Percentiles rank a stretch among this genome's conserved stretches.
Evolutionary conservation across 2,113 vertebrate species (phyloP).

Genomic region (Pomatorhinus ruficollis): DNA sequence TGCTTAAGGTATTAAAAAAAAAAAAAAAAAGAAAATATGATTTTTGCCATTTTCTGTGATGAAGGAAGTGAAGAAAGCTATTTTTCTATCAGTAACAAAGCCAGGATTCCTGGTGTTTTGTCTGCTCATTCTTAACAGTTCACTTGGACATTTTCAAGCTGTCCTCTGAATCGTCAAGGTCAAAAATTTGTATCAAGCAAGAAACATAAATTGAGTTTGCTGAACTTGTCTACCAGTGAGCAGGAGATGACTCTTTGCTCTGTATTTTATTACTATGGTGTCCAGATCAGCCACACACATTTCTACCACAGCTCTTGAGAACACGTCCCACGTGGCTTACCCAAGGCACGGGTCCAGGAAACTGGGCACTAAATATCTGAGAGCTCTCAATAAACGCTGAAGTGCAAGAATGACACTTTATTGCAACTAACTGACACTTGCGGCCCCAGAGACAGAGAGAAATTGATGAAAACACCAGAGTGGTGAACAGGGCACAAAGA

Average conservation of each 20-base stretch:
- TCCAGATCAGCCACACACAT: neutral
- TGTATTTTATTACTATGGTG: neutral
- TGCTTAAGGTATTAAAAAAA: neutral
- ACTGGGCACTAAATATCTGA: neutral
- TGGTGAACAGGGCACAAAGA: neutral
- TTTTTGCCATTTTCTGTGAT: neutral
- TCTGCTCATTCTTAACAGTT: neutral
- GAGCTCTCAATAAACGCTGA: neutral
- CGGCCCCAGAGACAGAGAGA: neutral
- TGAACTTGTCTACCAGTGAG: neutral
- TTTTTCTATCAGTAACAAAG: neutral
- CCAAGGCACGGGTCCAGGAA: neutral
- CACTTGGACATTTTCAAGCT: neutral
- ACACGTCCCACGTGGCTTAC: rapidly evolving
- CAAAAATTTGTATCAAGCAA: neutral
- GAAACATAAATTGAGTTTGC: neutral
- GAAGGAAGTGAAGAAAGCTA: neutral
- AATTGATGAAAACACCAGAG: neutral
- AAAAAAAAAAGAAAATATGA: neutral
- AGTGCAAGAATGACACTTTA: neutral
- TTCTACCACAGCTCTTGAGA: neutral
- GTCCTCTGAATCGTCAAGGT: neutral
- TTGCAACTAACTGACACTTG: neutral
- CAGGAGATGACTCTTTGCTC: neutral
- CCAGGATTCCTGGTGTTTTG: neutral